Evolutionary conservation across 2,797 vertebrate genomes (phyloP).

Genomic region (Iguana delicatissima): DNA sequence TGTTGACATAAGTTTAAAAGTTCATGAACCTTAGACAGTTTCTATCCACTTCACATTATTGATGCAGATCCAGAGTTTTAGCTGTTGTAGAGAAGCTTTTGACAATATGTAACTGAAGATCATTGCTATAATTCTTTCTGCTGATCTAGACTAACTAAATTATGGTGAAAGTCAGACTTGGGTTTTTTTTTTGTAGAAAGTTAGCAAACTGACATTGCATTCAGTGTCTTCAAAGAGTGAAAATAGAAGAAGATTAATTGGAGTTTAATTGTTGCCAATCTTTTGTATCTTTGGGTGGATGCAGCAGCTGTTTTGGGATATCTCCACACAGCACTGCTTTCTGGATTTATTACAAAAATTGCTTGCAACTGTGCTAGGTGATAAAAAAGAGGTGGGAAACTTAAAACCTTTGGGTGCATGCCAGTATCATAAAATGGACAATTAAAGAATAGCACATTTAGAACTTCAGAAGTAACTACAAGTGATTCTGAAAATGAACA

Average conservation of each 20-base stretch:
- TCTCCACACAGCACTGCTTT: neutral
- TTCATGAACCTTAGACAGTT: neutral
- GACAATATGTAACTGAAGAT: neutral
- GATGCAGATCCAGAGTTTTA: neutral
- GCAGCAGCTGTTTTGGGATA: neutral
- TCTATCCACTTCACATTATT: neutral
- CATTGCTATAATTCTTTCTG: constrained; percentile 23
- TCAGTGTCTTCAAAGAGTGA: neutral
- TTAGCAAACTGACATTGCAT: neutral
- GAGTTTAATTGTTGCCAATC: neutral
- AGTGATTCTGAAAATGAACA: neutral
- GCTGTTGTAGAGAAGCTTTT: neutral
- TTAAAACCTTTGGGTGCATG: neutral
- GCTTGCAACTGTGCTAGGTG: neutral
- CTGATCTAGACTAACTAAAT: neutral
- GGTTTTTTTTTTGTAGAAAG: neutral
- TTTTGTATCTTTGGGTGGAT: neutral
- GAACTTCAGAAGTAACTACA: too few relatives aligned
- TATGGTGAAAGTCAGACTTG: constrained; percentile 3
- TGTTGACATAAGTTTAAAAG: constrained; percentile 9
- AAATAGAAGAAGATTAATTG: neutral
- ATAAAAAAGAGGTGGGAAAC: neutral
- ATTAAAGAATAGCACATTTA: neutral
- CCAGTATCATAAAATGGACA: neutral
- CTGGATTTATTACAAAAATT: neutral